phyloP scores from a whole-genome alignment of 2,888 invertebrate species.

The Dione juno region DNA sequence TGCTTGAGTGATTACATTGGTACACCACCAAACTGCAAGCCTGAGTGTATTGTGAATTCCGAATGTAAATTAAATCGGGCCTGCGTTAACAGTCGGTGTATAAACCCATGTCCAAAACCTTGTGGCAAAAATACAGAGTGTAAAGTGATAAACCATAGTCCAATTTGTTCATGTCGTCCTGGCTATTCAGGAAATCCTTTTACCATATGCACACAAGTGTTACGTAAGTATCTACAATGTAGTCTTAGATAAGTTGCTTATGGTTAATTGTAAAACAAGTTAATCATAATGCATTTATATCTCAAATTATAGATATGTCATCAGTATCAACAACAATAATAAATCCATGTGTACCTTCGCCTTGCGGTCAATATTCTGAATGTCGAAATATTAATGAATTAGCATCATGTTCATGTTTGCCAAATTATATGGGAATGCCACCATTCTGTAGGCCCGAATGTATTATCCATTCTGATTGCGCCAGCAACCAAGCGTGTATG shows the following conservation, averaged over 20 bases:
- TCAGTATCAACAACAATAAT: slow-evolving; percentile 66
- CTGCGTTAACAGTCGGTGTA: slow-evolving; percentile 87
- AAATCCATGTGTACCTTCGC: slow-evolving; percentile 88
- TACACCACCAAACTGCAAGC: slow-evolving; percentile 85
- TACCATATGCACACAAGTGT: slow-evolving; percentile 82
- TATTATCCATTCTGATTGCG: slow-evolving; percentile 86
- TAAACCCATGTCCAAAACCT: slow-evolving; percentile 87
- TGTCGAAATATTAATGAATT: slow-evolving; percentile 88
- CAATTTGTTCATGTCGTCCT: slow-evolving; percentile 87
- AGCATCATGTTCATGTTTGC: slow-evolving; percentile 88
- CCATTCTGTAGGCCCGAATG: slow-evolving; percentile 87
- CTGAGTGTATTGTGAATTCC: slow-evolving; percentile 86
- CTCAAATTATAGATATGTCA: slow-evolving; percentile 54
- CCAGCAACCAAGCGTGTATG: slow-evolving; percentile 85
- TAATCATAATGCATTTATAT: not conserved
- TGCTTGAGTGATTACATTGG: slow-evolving; percentile 87
- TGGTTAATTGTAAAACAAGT: not conserved
- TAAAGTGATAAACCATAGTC: slow-evolving; percentile 87
- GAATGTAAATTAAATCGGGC: slow-evolving; percentile 87
- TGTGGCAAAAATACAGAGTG: slow-evolving; percentile 88
- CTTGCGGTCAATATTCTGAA: slow-evolving; percentile 89
- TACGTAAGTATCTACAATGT: slow-evolving; percentile 76
- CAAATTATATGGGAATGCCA: slow-evolving; percentile 86
- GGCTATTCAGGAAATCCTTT: slow-evolving; percentile 88
- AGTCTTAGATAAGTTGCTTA: not conserved